Evolutionary conservation across 2,888 invertebrate genomes (phyloP).

Genomic region (Microctonus hyperodae): DNA sequence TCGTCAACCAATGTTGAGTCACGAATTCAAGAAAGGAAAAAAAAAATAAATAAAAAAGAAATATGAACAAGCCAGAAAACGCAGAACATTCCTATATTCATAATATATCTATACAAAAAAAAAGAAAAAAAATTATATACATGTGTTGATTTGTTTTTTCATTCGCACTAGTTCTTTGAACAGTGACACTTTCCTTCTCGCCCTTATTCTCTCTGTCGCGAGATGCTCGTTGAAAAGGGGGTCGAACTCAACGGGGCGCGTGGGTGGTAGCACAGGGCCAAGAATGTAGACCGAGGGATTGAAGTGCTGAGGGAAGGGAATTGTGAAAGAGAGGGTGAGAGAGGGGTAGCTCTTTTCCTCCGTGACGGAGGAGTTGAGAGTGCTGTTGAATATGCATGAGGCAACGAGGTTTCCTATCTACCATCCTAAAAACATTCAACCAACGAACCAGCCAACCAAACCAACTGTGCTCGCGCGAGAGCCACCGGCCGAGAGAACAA

Average conservation of each 20-base stretch:
- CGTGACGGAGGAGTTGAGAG: conserved; percentile 64
- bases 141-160: conserved; percentile 41
- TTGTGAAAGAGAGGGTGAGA: conserved; percentile 37
- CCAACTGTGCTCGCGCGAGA: conserved; percentile 31
- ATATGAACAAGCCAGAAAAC: conserved; percentile 23
- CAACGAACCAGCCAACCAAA: conserved; percentile 47
- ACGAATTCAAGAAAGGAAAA: not conserved
- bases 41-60: not conserved
- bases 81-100: conserved; percentile 2
- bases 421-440: conserved; percentile 62
- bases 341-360: conserved; percentile 62
- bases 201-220: conserved; percentile 52
- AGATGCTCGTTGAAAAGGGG: conserved; percentile 48
- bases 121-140: too few species aligned
- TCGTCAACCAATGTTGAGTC: conserved; percentile 7
- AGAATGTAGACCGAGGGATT: conserved; percentile 1
- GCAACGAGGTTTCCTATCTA: conserved; percentile 57
- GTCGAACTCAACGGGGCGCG: conserved; percentile 38
- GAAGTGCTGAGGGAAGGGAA: not conserved
- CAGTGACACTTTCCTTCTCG: conserved; percentile 35
- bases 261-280: conserved; percentile 20
- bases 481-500: conserved; percentile 45
- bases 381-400: conserved; percentile 64
- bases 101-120: conserved; percentile 14
- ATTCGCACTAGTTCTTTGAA: conserved; percentile 24